Evolutionary conservation across 2,797 vertebrate genomes (phyloP), one percentile per base, ranked within the genome.

Genomic region (Sebastes umbrosus): DNA sequence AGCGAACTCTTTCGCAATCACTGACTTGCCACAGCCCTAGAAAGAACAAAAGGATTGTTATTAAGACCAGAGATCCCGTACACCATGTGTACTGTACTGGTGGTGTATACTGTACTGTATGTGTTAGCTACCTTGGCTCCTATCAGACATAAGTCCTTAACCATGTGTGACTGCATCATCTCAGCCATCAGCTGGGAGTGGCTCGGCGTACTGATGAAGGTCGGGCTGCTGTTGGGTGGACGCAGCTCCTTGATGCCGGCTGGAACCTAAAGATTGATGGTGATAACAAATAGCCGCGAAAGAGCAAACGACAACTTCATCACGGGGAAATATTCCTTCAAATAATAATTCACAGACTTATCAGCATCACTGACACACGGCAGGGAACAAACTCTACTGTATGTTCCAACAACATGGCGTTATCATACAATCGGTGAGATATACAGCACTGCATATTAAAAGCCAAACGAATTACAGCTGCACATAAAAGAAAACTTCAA

Each of bases 81-180:
- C 7, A 46, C 3, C 4, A 9, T 6, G 2, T 13, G 11, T 1
- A 29, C 8, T 25, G 8, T 39, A 10, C 36, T 18, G 63, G 24
- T 60, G 8, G 20, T 69, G 39, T 1, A 12, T 25, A 31, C 4
- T 14, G 39, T 20, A 54, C 73, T 75, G 90, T 93, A 6, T 18
- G 4, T 16, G 46, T 77, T 5, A 6, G 64, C 12, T 95, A 99
- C 99, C 97, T 99, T 99, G 90, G 96, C 95, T 88, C 99, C 98
- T 64, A 99, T 97, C 77, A 99, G 94, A 91, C 99, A 99, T 50
- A 99, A 95, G 91, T 99, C 99, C 93, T 98, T 99, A 75, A 97
- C 97, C 95, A 98, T 96, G 90, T 99, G 99, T 2, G 98, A 99
- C 82, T 98, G 97, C 95, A 99, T 96, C 97, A 99, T 98, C 88